These are phyloP conservation scores for Archilochus colubris DNA, from an alignment of 2,113 vertebrate genomes.

Conservation along the genomic window DNA sequence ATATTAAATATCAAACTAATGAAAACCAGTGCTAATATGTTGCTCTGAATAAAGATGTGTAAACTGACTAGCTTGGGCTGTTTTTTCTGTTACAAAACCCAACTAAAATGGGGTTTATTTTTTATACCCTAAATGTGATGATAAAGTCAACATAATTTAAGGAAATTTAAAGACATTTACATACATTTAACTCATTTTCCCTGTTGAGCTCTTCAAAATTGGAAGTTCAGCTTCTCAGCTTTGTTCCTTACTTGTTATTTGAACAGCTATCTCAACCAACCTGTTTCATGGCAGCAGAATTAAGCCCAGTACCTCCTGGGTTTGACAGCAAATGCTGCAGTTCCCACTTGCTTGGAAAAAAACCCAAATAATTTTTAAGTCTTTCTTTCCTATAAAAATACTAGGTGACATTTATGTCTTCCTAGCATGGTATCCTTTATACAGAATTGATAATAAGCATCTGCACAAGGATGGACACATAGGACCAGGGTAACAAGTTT, in stretches of 20 bases:
- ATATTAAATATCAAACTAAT: background rate
- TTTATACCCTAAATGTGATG: background rate
- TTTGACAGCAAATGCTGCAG: background rate
- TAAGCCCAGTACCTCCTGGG: background rate
- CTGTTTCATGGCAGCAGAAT: background rate
- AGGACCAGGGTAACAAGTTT: background rate
- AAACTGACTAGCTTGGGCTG: background rate
- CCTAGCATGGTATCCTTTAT: background rate
- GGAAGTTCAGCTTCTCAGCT: background rate
- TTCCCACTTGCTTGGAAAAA: background rate
- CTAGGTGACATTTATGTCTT: accelerated
- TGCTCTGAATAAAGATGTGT: background rate
- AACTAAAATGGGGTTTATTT: background rate
- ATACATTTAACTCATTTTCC: background rate
- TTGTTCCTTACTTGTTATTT: background rate
- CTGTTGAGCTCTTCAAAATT: background rate
- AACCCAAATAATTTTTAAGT: background rate
- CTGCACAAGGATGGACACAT: background rate
- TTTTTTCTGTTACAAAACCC: background rate
- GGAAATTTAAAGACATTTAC: background rate
- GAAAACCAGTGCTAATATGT: background rate
- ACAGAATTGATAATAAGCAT: background rate
- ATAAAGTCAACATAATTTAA: background rate
- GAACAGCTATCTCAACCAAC: background rate
- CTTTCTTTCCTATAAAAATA: background rate